phyloP scores from a whole-genome alignment of 1,140 invertebrate species.

The Brachionus asplanchnoidis region DNA sequence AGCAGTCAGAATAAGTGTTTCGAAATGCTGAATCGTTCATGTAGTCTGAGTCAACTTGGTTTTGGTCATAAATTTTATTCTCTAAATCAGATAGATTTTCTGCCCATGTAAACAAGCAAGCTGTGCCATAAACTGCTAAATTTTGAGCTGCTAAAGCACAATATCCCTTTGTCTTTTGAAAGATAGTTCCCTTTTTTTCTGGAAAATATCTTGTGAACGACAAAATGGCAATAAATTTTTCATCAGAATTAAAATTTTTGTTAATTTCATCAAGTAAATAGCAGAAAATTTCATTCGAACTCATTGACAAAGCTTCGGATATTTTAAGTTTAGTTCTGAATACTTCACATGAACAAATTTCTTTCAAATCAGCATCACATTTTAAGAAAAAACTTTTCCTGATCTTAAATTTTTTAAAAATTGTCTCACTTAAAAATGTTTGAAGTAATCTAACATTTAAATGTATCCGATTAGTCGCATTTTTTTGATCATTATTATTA shows the following conservation, averaged over 20 bases:
- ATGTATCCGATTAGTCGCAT: background rate
- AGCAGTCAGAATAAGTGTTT: conserved; percentile 70
- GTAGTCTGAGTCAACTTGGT: conserved; percentile 66
- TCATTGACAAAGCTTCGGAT: background rate
- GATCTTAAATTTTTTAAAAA: background rate
- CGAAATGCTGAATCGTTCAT: conserved; percentile 83
- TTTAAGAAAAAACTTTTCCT: conserved; percentile 7
- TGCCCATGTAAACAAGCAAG: conserved; percentile 85
- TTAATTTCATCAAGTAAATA: background rate
- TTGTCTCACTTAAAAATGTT: background rate
- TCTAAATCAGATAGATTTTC: conserved; percentile 66
- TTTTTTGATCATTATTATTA: background rate
- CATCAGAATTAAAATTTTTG: background rate
- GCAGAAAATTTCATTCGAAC: background rate
- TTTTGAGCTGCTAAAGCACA: conserved; percentile 63
- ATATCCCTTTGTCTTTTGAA: conserved; percentile 5
- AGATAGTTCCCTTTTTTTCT: background rate
- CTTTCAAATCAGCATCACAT: background rate
- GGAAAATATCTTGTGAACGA: background rate
- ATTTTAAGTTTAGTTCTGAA: background rate
- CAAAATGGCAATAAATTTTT: conserved; percentile 2
- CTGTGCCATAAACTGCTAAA: conserved; percentile 80
- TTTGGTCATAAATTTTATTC: conserved; percentile 61
- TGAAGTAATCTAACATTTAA: background rate
- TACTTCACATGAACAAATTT: background rate